These are phyloP conservation scores for Oncorhynchus tshawytscha DNA, from an alignment of 2,113 vertebrate genomes.

Conservation along the genomic window DNA sequence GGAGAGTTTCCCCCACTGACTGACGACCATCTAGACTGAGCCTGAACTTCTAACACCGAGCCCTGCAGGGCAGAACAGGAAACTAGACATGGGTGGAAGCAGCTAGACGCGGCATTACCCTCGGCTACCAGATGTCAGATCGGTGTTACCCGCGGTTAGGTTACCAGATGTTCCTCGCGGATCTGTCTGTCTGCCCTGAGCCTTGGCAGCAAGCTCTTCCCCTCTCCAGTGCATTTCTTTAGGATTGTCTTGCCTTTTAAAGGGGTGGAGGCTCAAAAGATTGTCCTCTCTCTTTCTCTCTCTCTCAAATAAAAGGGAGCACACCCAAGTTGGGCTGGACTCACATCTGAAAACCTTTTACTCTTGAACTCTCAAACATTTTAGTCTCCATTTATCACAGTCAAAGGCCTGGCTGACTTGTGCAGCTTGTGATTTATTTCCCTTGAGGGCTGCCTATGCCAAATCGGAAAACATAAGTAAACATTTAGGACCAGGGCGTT, in stretches of 20 bases:
- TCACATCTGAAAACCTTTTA: slow-evolving; percentile 78
- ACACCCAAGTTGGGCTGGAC: slow-evolving; percentile 74
- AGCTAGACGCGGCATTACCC: slow-evolving; percentile 59
- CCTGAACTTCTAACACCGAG: slow-evolving; percentile 49
- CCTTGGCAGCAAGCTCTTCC: slow-evolving; percentile 60
- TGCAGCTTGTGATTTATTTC: slow-evolving; percentile 77
- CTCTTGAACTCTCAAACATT: slow-evolving; percentile 62
- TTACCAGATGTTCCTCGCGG: slow-evolving; percentile 71
- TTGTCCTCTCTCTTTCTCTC: slow-evolving; percentile 55
- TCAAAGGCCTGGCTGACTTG: slow-evolving; percentile 64
- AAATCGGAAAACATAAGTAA: slow-evolving; percentile 81
- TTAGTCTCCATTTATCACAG: slow-evolving; percentile 77
- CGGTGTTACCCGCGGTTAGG: slow-evolving; percentile 64
- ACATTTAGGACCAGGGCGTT: slow-evolving; percentile 71
- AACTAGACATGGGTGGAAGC: slow-evolving; percentile 65
- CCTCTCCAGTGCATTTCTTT: slow-evolving; percentile 56
- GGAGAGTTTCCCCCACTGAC: slow-evolving; percentile 48
- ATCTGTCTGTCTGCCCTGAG: slow-evolving; percentile 60
- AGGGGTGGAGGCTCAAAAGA: slow-evolving; percentile 70
- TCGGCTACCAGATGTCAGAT: slow-evolving; percentile 73
- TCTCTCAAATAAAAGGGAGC: slow-evolving; percentile 70
- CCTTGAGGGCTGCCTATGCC: slow-evolving; percentile 71
- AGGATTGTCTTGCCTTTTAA: slow-evolving; percentile 64
- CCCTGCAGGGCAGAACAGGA: slow-evolving; percentile 73
- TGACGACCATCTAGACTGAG: slow-evolving; percentile 58